Percentiles rank a stretch among this genome's conserved stretches.
phyloP scores from a whole-genome alignment of 2,113 vertebrate species.

The Falco punctatus region DNA sequence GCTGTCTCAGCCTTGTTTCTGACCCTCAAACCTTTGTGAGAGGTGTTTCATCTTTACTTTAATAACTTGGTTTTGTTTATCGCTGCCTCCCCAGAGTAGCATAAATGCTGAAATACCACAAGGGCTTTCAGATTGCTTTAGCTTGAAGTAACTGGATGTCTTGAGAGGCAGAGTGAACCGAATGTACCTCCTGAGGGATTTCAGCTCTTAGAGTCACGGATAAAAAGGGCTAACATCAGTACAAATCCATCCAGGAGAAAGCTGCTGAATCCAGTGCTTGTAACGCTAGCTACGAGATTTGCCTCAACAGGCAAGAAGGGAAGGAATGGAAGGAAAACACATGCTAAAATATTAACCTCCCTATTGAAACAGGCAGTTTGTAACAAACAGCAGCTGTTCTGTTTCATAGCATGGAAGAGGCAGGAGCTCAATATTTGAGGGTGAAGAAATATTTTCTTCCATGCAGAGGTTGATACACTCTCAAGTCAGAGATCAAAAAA shows the following conservation, averaged over 20 bases:
- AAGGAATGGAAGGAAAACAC: conserved; percentile 29
- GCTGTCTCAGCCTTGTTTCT: neutral
- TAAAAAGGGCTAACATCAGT: conserved; percentile 43
- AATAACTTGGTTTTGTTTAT: conserved; percentile 10
- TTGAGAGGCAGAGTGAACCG: neutral
- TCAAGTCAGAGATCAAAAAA: neutral
- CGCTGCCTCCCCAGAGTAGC: neutral
- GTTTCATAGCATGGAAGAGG: conserved; percentile 11
- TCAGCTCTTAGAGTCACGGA: neutral
- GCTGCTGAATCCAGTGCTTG: conserved; percentile 26
- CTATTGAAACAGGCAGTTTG: conserved; percentile 30
- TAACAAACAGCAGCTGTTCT: conserved; percentile 60
- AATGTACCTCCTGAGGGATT: conserved; percentile 21
- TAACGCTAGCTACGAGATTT: conserved; percentile 25
- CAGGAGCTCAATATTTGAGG: neutral
- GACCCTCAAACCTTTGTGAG: neutral
- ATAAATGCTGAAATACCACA: neutral
- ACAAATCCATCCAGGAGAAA: conserved; percentile 41
- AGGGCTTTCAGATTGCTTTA: neutral
- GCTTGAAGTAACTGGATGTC: neutral
- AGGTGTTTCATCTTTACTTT: neutral
- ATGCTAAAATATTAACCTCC: conserved; percentile 34
- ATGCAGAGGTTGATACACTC: neutral
- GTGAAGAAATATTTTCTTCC: conserved; percentile 17
- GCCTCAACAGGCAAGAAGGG: neutral